Percentiles rank a stretch among this genome's conserved stretches.
These are phyloP conservation scores for Tupaia chinensis DNA, from an alignment of 2,113 vertebrate species.

Conservation along the genomic window DNA sequence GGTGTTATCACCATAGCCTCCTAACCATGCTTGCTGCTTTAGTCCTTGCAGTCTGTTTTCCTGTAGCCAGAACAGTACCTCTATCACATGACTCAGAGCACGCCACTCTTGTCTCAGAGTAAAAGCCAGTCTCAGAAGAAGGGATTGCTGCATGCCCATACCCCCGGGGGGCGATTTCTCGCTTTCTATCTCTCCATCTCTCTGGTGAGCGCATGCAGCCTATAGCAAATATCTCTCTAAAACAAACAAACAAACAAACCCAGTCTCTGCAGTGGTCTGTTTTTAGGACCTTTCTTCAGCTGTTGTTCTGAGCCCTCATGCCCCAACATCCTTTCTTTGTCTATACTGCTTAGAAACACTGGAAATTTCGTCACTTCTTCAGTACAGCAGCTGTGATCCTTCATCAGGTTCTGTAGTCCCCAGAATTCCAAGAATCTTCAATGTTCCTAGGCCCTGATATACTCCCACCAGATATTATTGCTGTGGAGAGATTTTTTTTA, in stretches of 20 bases:
- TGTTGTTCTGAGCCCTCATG: neutral
- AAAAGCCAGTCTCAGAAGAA: neutral
- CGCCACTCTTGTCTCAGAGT: neutral
- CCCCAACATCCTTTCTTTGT: neutral
- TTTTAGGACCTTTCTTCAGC: neutral
- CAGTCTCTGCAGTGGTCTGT: neutral
- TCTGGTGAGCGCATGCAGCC: no score
- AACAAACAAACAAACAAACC: no score
- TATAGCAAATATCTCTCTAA: no score
- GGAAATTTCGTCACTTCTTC: neutral
- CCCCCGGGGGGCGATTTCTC: no score
- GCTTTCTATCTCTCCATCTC: no score
- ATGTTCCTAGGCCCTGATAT: neutral
- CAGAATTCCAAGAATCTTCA: neutral
- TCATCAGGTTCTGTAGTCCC: neutral
- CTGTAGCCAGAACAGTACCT: neutral
- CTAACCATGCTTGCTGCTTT: neutral
- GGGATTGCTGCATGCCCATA: no score
- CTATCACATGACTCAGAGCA: neutral
- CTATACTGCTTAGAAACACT: neutral
- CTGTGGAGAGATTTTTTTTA: neutral
- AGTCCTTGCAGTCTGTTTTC: neutral
- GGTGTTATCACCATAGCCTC: neutral
- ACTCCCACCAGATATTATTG: neutral
- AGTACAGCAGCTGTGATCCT: neutral